Conservation (phyloP, 2,113 vertebrate species). For the Cettia cetti region DNA sequence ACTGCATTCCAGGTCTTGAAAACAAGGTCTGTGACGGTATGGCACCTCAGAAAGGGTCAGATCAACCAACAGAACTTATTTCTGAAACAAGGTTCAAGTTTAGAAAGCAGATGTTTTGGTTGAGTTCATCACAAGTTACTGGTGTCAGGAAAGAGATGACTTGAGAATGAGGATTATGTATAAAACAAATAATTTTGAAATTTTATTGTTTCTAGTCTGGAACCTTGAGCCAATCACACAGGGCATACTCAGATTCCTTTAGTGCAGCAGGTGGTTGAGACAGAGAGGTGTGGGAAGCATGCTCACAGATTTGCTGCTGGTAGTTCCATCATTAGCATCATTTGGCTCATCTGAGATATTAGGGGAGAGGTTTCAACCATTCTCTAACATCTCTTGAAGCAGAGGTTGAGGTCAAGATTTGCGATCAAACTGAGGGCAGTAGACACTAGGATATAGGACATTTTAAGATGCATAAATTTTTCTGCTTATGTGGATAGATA, state of each 20-base stretch:
- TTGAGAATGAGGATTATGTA: background rate
- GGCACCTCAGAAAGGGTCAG: background rate
- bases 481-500: background rate
- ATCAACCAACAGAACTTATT: background rate
- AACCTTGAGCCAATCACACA: background rate
- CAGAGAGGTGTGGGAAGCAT: background rate
- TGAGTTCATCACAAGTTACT: background rate
- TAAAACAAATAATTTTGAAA: background rate
- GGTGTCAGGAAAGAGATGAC: background rate
- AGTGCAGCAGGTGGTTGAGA: background rate
- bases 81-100: background rate
- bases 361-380: background rate
- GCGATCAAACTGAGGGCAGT: background rate
- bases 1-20: background rate
- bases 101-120: background rate
- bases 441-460: background rate
- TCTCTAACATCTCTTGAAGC: background rate
- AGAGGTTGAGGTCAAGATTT: background rate
- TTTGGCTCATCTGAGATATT: background rate
- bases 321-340: background rate
- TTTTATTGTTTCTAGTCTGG: background rate
- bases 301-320: rapidly evolving
- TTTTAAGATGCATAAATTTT: background rate
- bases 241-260: background rate
- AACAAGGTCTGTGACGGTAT: background rate